Conservation (phyloP, 2,113 vertebrate genomes). For the Megatriorchis doriae region DNA sequence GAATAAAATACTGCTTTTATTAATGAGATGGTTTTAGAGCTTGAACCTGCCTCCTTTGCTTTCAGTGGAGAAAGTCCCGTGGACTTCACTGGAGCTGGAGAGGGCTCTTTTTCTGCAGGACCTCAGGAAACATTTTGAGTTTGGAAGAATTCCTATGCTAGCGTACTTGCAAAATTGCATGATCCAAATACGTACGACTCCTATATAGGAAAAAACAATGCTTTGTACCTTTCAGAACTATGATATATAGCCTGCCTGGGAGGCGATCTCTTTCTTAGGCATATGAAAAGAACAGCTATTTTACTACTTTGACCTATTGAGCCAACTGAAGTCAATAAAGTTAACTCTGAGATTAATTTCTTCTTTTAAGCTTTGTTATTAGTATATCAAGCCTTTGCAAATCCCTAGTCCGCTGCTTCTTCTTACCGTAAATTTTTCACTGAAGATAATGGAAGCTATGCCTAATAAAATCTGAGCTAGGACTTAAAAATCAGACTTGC, state of each 20-base stretch:
- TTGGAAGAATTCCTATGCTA: neutral
- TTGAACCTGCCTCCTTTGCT: neutral
- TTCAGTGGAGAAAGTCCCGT: neutral
- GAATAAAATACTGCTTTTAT: neutral
- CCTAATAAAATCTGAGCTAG: neutral
- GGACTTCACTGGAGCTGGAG: neutral
- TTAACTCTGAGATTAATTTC: neutral
- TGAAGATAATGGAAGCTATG: neutral
- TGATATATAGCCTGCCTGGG: neutral
- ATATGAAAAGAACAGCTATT: neutral
- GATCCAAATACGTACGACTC: neutral
- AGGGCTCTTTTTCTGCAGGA: neutral
- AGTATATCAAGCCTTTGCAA: neutral
- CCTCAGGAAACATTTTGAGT: neutral
- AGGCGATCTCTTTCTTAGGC: neutral
- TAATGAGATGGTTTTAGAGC: neutral
- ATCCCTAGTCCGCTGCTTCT: neutral
- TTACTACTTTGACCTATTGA: neutral
- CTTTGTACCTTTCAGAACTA: neutral
- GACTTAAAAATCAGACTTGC: neutral
- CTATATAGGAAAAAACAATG: neutral
- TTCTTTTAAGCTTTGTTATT: neutral
- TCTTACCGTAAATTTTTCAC: neutral
- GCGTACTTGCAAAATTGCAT: neutral
- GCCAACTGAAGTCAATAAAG: neutral